Evolutionary conservation across 1,140 invertebrate species (phyloP).

Genomic region (Dinoponera quadriceps): DNA sequence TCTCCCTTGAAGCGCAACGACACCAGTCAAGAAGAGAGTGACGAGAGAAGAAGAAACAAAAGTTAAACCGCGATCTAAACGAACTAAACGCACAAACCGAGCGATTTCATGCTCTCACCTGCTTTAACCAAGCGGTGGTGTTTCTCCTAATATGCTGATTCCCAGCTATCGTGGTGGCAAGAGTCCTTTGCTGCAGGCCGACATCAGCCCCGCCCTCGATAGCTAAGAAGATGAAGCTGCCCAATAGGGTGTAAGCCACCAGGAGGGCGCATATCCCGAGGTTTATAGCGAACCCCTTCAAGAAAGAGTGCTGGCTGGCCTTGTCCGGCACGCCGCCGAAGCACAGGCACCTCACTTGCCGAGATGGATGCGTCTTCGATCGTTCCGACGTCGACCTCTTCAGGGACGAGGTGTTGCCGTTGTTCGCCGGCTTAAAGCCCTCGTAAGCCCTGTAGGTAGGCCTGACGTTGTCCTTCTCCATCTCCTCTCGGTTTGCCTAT

Average conservation of each 20-base stretch:
- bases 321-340: conserved; percentile 88
- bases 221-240: conserved; percentile 96
- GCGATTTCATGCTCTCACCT: conserved; percentile 74
- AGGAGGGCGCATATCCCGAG: conserved; percentile 94
- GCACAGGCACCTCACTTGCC: conserved; percentile 88
- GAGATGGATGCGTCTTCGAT: conserved; percentile 69
- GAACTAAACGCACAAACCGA: not conserved
- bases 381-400: conserved; percentile 77
- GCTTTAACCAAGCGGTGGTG: conserved; percentile 82
- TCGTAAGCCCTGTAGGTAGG: conserved; percentile 83
- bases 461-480: conserved; percentile 81
- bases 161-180: conserved; percentile 87
- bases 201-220: conserved; percentile 92
- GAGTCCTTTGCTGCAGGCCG: conserved; percentile 87
- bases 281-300: conserved; percentile 93
- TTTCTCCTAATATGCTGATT: conserved; percentile 84
- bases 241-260: conserved; percentile 95
- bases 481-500: conserved; percentile 49
- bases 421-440: conserved; percentile 84
- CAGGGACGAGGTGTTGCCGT: conserved; percentile 85
- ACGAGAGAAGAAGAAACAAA: not conserved
- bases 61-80: too few relatives aligned
- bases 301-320: conserved; percentile 88
- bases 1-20: not conserved
- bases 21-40: not conserved